A percentile compares a stretch with the other conserved stretches of the same genome.
These are phyloP conservation scores for Nomada flava DNA, from an alignment of 2,888 invertebrate genomes.

Conservation along the genomic window DNA sequence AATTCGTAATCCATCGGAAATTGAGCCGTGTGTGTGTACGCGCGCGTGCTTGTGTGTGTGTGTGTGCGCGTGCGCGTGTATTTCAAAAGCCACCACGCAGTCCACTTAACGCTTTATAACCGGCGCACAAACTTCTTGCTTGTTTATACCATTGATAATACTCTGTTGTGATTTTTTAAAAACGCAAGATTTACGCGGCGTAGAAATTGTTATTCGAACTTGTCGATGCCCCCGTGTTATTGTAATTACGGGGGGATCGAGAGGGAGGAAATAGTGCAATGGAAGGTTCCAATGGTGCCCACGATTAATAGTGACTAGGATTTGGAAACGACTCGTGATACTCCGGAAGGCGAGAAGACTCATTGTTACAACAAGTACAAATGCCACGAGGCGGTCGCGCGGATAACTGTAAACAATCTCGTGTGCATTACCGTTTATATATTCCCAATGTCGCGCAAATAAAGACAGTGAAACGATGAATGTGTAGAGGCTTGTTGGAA, in stretches of 20 bases:
- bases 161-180: slow-evolving; percentile 14
- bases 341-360: background rate
- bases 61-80: background rate
- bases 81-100: too few relatives aligned
- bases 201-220: too few relatives aligned
- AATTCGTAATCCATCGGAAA: slow-evolving; percentile 3
- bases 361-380: slow-evolving; percentile 8
- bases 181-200: background rate
- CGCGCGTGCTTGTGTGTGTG: background rate
- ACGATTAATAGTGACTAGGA: slow-evolving; percentile 17
- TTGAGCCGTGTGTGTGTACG: background rate
- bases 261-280: too few relatives aligned
- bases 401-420: slow-evolving; percentile 7
- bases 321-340: slow-evolving; percentile 6
- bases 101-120: background rate
- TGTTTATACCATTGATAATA: background rate
- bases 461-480: background rate
- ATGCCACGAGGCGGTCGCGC: slow-evolving; percentile 11
- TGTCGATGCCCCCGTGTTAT: too few relatives aligned
- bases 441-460: slow-evolving; percentile 1
- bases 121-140: background rate
- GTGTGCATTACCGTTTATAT: slow-evolving; percentile 12
- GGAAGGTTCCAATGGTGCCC: slow-evolving; percentile 18
- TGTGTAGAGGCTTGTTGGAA: background rate
- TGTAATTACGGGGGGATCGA: too few relatives aligned